A percentile compares a stretch with the other conserved stretches of the same genome.
phyloP scores from a whole-genome alignment of 1,140 invertebrate species.

The Geopemphigus sp. region DNA sequence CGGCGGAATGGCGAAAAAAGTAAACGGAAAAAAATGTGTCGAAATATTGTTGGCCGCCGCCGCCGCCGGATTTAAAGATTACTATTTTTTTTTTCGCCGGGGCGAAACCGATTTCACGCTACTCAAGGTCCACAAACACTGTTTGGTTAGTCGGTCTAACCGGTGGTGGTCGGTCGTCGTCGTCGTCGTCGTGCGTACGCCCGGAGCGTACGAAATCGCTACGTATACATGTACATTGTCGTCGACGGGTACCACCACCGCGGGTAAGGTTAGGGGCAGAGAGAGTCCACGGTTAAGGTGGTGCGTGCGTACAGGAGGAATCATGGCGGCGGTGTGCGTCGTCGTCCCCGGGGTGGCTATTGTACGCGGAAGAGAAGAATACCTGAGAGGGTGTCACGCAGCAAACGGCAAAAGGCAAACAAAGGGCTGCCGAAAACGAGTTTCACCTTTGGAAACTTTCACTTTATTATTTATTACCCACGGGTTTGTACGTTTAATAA shows the following conservation, averaged over 20 bases:
- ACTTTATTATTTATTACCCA: constrained; percentile 46
- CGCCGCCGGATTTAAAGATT: constrained; percentile 27
- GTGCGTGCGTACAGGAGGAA: background rate
- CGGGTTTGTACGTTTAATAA: background rate
- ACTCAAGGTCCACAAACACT: constrained; percentile 10
- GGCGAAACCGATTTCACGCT: constrained; percentile 40
- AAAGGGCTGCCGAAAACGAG: constrained; percentile 48
- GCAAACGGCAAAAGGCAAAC: constrained; percentile 19
- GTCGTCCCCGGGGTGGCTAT: constrained; percentile 13
- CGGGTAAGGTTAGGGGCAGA: no score
- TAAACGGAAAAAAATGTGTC: constrained; percentile 25
- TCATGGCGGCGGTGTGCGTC: constrained; percentile 18
- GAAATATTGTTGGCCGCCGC: no score
- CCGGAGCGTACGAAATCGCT: no score
- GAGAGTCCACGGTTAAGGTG: no score
- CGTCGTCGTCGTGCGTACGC: background rate
- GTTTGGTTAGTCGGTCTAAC: constrained; percentile 14
- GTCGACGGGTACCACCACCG: background rate
- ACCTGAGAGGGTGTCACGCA: constrained; percentile 42
- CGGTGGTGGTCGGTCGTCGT: background rate
- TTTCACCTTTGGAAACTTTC: constrained; percentile 49
- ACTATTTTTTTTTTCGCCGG: background rate
- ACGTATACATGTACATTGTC: no score
- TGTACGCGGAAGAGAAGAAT: background rate
- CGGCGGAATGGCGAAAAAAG: background rate